These are phyloP conservation scores for Passer montanus DNA, from an alignment of 2,113 vertebrate species.

Conservation along the genomic window DNA sequence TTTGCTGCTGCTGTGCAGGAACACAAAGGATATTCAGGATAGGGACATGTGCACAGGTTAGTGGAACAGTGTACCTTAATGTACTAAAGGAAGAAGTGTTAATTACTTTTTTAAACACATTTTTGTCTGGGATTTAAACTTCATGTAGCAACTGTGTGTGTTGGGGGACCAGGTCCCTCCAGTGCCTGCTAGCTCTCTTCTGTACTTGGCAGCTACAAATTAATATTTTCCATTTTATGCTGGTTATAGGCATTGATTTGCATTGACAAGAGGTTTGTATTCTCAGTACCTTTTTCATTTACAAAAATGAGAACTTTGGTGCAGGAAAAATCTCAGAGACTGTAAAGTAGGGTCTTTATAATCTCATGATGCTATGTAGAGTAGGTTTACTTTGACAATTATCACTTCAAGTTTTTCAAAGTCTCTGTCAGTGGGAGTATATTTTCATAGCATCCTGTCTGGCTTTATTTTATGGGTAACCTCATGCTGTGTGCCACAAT, in stretches of 20 bases:
- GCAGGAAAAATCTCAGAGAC: background rate
- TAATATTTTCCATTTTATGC: background rate
- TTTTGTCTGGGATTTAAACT: background rate
- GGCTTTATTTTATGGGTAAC: background rate
- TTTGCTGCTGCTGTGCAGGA: background rate
- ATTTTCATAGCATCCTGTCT: background rate
- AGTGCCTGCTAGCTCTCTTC: background rate
- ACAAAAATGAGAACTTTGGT: background rate
- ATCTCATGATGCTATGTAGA: background rate
- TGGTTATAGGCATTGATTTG: background rate
- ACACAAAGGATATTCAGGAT: rapidly evolving
- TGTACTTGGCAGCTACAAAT: background rate
- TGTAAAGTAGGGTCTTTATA: background rate
- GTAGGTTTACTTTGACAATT: background rate
- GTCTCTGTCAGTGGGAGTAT: background rate
- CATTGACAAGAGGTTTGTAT: background rate
- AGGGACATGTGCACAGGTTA: rapidly evolving
- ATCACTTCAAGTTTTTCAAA: background rate
- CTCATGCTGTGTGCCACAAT: background rate
- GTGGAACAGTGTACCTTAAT: background rate
- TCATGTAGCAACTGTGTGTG: background rate
- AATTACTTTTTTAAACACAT: background rate
- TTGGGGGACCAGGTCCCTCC: background rate
- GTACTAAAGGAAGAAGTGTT: background rate
- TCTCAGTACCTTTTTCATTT: background rate